Conservation (phyloP, 2,888 invertebrate species). For the Stenichneumon culpator region DNA sequence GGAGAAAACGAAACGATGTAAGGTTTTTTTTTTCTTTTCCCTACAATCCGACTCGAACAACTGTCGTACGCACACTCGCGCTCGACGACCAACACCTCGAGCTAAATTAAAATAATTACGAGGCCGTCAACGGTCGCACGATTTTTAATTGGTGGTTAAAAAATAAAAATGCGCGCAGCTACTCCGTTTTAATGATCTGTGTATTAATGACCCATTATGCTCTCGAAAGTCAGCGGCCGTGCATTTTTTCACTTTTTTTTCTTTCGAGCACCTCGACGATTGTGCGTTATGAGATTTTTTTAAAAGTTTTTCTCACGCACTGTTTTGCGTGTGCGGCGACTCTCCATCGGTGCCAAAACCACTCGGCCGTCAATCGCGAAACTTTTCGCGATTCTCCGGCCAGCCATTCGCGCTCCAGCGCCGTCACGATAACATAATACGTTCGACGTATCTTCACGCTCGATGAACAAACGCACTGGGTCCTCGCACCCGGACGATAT, state of each 20-base stretch:
- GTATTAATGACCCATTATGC: too few relatives aligned
- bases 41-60: constrained; percentile 5
- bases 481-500: constrained; percentile 7
- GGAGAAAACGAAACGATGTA: constrained; percentile 5
- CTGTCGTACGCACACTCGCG: too few relatives aligned
- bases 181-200: too few relatives aligned
- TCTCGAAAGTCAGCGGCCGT: too few relatives aligned
- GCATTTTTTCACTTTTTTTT: background rate
- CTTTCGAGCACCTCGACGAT: background rate
- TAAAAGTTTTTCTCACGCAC: constrained; percentile 4
- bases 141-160: constrained; percentile 59
- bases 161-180: too few relatives aligned
- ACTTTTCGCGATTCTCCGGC: constrained; percentile 18
- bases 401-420: constrained; percentile 43
- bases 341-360: background rate
- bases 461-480: constrained; percentile 67
- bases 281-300: background rate
- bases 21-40: background rate
- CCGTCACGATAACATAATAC: constrained; percentile 66
- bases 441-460: constrained; percentile 69
- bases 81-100: constrained; percentile 45
- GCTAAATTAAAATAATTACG: constrained; percentile 39
- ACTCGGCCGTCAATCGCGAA: constrained; percentile 5
- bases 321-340: background rate
- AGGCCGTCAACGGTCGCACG: constrained; percentile 19